phyloP scores from a whole-genome alignment of 2,113 vertebrate species.

The Festucalex cinctus region DNA sequence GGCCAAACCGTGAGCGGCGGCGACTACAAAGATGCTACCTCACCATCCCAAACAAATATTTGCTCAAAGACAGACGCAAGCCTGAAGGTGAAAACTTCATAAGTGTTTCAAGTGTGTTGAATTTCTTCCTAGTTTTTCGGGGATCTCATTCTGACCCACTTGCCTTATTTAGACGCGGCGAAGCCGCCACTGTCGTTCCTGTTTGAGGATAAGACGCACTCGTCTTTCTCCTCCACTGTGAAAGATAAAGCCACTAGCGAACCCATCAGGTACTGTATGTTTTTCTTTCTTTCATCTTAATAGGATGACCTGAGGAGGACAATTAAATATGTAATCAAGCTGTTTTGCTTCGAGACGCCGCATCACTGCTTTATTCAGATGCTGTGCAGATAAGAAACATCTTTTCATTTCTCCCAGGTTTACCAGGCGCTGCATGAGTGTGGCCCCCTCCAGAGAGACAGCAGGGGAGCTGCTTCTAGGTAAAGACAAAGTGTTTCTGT shows the following conservation, averaged over 20 bases:
- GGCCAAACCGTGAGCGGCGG: conserved; percentile 90
- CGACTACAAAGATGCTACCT: conserved; percentile 94
- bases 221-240: conserved; percentile 94
- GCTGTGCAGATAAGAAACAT: conserved; percentile 5
- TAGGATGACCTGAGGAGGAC: neutral
- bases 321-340: conserved; percentile 17
- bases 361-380: conserved; percentile 15
- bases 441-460: conserved; percentile 94
- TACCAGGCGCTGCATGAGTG: conserved; percentile 89
- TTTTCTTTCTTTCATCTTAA: neutral
- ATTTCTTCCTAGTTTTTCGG: neutral
- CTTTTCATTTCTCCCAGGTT: conserved; percentile 73
- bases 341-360: neutral
- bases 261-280: conserved; percentile 82
- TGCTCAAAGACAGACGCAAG: conserved; percentile 88
- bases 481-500: conserved; percentile 53
- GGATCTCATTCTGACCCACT: neutral
- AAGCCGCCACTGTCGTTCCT: conserved; percentile 86
- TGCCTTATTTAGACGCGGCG: conserved; percentile 71
- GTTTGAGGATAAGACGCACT: conserved; percentile 96
- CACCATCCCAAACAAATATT: conserved; percentile 97
- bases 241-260: conserved; percentile 99
- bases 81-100: conserved; percentile 77
- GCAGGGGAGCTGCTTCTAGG: conserved; percentile 90
- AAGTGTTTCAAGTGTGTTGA: neutral